These are phyloP conservation scores for Isichthys henryi DNA, from an alignment of 2,113 vertebrate species.

Conservation along the genomic window DNA sequence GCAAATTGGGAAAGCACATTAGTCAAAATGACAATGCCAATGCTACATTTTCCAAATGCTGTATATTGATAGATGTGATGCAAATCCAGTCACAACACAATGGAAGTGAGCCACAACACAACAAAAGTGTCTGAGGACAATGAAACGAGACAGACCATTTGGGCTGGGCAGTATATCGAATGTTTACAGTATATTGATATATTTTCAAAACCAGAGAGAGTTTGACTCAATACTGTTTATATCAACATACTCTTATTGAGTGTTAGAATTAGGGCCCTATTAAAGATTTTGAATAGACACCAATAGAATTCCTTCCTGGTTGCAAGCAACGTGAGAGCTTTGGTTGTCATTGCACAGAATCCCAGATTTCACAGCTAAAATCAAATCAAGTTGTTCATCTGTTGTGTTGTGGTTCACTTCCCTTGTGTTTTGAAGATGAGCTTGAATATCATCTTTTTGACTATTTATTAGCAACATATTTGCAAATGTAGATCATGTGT, in stretches of 20 bases:
- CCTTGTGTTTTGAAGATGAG: not conserved
- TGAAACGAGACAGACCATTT: not conserved
- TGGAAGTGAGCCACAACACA: not conserved
- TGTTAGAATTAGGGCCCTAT: not conserved
- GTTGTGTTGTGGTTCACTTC: not conserved
- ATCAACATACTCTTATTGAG: not conserved
- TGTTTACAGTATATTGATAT: not conserved
- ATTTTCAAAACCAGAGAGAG: not conserved
- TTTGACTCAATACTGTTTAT: not conserved
- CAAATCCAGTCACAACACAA: not conserved
- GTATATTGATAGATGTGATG: not conserved
- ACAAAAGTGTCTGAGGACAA: not conserved
- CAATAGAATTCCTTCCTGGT: not conserved
- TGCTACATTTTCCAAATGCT: not conserved
- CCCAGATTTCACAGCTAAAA: not conserved
- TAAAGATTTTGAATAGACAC: not conserved
- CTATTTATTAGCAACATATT: not conserved
- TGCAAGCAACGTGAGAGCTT: not conserved
- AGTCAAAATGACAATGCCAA: not conserved
- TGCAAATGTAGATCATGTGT: not conserved
- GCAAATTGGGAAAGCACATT: not conserved
- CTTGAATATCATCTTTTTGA: not conserved
- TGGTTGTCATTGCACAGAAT: not conserved
- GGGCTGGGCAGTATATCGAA: not conserved
- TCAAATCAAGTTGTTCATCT: not conserved